Base-by-base conservation (phyloP, 2,797 vertebrate genomes). In the Chaetodon trifasciatus region DNA sequence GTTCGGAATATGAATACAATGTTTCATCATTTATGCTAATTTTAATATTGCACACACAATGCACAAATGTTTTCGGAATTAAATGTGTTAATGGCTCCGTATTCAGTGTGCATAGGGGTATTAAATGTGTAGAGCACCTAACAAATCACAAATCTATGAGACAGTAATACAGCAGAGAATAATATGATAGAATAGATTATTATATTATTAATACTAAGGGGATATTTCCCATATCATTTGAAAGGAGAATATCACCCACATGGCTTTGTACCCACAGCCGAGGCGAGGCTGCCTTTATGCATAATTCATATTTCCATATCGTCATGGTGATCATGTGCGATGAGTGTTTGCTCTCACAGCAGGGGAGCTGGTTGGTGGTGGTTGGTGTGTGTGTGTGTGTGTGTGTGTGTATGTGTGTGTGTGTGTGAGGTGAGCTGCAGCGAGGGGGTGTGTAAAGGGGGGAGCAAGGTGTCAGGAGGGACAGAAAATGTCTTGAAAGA, bases 281-380 rank as follows among this genome's bases (percentile, higher is more conserved):
- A 94, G 87, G 87, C 89, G 74, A 90, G 86, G 86, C 88, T 90
- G 88, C 56, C 85, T 89, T 84, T 73, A 94, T 94, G 91, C 90
- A 94, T 94, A 92, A 94, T 94, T 93, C 93, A 94, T 94, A 91
- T 91, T 92, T 92, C 88, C 88, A 92, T 93, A 94, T 93, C 92
- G 89, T 94, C 91, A 93, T 91, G 92, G 91, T 92, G 92, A 94
- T 94, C 90, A 91, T 92, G 92, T 88, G 88, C 83, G 62, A 88
- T 89, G 89, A 91, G 89, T 91, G 89, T 92, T 93, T 92, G 90
- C 89, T 92, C 83, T 91, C 90, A 74, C 90, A 91, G 90, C 87
- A 90, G 88, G 93, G 90, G 82, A 85, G 85, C 81, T 81, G 72
- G 86, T 81, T 88, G 80, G 79, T 70, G 77, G 69, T 77, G 73